These are phyloP conservation scores for Brachionus asplanchnoidis DNA, from an alignment of 1,140 invertebrate genomes.

Conservation along the genomic window DNA sequence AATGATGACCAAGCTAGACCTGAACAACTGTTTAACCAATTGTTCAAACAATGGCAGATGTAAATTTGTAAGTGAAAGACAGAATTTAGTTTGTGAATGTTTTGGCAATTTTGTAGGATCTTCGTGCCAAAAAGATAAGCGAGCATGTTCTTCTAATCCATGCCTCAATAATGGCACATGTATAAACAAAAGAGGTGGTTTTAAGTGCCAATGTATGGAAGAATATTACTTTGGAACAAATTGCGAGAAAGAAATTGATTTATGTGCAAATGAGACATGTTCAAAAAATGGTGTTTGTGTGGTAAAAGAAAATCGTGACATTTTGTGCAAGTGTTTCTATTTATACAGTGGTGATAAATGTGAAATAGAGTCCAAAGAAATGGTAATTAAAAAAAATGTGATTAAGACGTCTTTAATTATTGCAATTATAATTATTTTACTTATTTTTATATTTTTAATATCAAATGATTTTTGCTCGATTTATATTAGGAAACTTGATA, in stretches of 20 bases:
- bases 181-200: not conserved
- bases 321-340: not conserved
- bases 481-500: not conserved
- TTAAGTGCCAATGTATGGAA: not conserved
- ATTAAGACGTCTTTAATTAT: not conserved
- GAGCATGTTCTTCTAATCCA: slow-evolving; percentile 40
- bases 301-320: not conserved
- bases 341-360: not conserved
- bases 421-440: not conserved
- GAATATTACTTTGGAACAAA: not conserved
- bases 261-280: slow-evolving; percentile 23
- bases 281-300: not conserved
- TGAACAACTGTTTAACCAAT: not conserved
- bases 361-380: not conserved
- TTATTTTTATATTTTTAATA: not conserved
- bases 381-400: not conserved
- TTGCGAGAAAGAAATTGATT: not conserved
- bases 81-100: slow-evolving; percentile 46
- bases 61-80: not conserved
- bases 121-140: not conserved
- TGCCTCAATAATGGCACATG: slow-evolving; percentile 41
- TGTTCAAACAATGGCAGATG: not conserved
- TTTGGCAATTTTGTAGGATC: slow-evolving; percentile 43
- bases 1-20: not conserved
- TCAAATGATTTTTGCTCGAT: not conserved